Evolutionary conservation across 2,113 vertebrate species (phyloP), one percentile per base, ranked within the genome.

Genomic region (Micromys minutus): DNA sequence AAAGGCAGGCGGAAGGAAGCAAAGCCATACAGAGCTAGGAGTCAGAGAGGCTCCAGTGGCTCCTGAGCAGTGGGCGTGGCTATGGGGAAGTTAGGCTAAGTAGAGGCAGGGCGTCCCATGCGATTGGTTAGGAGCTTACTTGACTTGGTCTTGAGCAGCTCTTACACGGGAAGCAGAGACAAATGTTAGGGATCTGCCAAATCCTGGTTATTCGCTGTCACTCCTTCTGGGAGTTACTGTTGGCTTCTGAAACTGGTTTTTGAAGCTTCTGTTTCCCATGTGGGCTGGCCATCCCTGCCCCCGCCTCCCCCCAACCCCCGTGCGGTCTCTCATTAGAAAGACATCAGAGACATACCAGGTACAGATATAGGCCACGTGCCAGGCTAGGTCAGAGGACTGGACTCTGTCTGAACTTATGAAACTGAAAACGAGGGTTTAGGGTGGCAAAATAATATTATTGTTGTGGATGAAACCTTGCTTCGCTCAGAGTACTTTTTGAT

Each of bases 391-490:
- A 24, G 26, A n/a, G 52, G 72, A 67, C 7, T 74, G 29, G 21
- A 52, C 21, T 89, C 63, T 31, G 45, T n/a, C 15, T 50, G 65
- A 31, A 45, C 57, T 57, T 12, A 74, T 83, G 24, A 50, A 87
- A 57, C 42, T 13, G n/a, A 67, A 55, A 47, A 34, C 22, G 50
- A 85, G 16, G 6, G 24, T 6, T 89, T 95, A 52, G 67, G 72
- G 47, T 83, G 63, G 69, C 34, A 63, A 6, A 91, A 90, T 0
- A 69, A 50, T 71, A 26, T 34, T 50, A 16, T 55, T 74, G n/a
- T 74, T 93, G 61, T 63, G 65, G 69, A 79, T 89, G 42, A 83
- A 89, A 72, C 34, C 10, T 96, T 91, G 55, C 36, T 36, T 91
- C n/a, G 8, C 57, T 81, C 13, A 39, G 24, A 72, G 8, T 87